Evolutionary conservation across 2,888 invertebrate species (phyloP).

Genomic region (Parnassius orleans): DNA sequence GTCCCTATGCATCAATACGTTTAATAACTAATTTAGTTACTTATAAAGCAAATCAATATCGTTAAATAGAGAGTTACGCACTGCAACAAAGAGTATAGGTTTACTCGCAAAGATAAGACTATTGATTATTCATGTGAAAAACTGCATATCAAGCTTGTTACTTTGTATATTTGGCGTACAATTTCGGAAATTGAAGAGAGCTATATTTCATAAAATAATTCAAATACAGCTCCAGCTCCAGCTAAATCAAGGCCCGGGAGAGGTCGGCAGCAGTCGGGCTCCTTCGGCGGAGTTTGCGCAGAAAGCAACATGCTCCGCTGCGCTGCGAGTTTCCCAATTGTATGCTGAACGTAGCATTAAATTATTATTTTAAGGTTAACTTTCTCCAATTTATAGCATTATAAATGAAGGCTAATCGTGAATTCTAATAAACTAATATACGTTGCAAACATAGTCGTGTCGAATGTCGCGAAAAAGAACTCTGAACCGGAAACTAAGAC

Average conservation of each 20-base stretch:
- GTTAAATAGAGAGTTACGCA: background rate
- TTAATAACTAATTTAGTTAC: constrained; percentile 10
- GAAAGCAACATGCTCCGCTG: constrained; percentile 48
- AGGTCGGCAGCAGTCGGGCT: constrained; percentile 50
- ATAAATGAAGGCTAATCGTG: constrained; percentile 55
- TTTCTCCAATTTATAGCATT: constrained; percentile 52
- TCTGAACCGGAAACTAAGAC: constrained; percentile 71
- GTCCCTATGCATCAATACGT: constrained; percentile 10
- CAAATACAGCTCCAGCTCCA: constrained; percentile 22
- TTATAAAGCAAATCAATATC: background rate
- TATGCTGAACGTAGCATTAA: constrained; percentile 72
- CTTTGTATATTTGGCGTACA: constrained; percentile 10
- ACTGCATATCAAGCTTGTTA: constrained; percentile 9
- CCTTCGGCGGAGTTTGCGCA: constrained; percentile 56
- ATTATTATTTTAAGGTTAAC: constrained; percentile 78
- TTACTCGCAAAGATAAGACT: background rate
- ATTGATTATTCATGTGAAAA: constrained; percentile 10
- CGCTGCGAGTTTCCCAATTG: constrained; percentile 63
- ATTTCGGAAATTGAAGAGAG: constrained; percentile 25
- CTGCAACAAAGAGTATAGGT: background rate
- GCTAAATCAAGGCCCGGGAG: constrained; percentile 39
- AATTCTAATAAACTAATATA: constrained; percentile 43
- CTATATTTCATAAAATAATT: constrained; percentile 23
- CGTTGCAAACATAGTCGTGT: constrained; percentile 51
- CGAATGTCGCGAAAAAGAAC: constrained; percentile 78